Base-by-base conservation (phyloP, 1,140 invertebrate species). In the Micrasema minimum region DNA sequence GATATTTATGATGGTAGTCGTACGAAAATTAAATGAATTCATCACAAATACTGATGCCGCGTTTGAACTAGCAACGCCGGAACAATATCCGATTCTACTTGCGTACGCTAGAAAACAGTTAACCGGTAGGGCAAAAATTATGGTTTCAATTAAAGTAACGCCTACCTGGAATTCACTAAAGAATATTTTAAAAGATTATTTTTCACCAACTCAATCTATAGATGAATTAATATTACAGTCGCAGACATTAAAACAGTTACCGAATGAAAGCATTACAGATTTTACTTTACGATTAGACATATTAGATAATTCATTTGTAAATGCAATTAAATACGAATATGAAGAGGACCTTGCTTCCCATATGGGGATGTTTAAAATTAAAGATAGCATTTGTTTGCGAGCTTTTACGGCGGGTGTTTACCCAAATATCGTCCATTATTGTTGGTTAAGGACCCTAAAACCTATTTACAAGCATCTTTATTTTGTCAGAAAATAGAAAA, bases 291-390 rank as follows among this genome's bases (percentile, higher is more conserved):
- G 48, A 1, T 9, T 50, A 3, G 48, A 50, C 1, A 22, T 50
- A 9, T 23, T 50, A 50, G 18, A 50, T 2, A 22, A 22, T 22
- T 20, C 5, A 2, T 50, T 50, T 50, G 1, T 50, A 2, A 1
- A 22, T 2, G 48, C 48, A 20, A 50, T 50, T 20, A 50, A 50
- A 50, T 22, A 50, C 20, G 48, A 50, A 23, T 11, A 22, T 18
- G 48, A 50, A 1, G 14, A 18, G 7, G 20, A 50, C 6, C 3
- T 18, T 6, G 0, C 10, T 16, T 2, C 7, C 5, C 4, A 11
- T 11, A 2, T 10, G 1, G 48, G 48, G 1, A 50, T 50, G 16
- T 22, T 50, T 50, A 50, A 23, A 11, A 22, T 50, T n/a, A 50
- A 50, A 18, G 48, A 50, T 11, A 22, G 22, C 16, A 50, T 50